Percentiles rank a stretch among this genome's conserved stretches.
Evolutionary conservation across 2,797 vertebrate species (phyloP).

Genomic region (Psittacula echo): DNA sequence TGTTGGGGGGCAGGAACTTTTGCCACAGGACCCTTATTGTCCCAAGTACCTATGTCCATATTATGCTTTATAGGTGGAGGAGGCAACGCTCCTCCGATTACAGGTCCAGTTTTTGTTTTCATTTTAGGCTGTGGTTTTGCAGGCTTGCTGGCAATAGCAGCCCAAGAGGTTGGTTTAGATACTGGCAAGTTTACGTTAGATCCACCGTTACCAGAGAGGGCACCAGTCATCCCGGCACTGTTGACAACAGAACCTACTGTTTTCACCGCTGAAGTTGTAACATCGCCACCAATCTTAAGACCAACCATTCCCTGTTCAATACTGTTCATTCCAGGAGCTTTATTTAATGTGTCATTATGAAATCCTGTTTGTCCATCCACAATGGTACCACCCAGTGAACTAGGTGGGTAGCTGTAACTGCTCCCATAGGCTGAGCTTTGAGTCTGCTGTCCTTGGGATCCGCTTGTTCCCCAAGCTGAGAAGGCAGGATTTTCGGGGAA

Average conservation of each 20-base stretch:
- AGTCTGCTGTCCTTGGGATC: slow-evolving; percentile 94
- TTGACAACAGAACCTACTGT: slow-evolving; percentile 91
- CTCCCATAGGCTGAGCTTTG: slow-evolving; percentile 93
- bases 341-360: slow-evolving; percentile 92
- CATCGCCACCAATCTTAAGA: slow-evolving; percentile 91
- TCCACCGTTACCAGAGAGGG: slow-evolving; percentile 86
- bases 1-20: slow-evolving; percentile 86
- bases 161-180: slow-evolving; percentile 93
- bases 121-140: slow-evolving; percentile 92
- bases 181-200: slow-evolving; percentile 88
- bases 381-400: slow-evolving; percentile 92
- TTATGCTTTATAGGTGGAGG: slow-evolving; percentile 96
- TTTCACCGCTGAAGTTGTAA: slow-evolving; percentile 87
- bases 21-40: slow-evolving; percentile 90
- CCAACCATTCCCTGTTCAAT: slow-evolving; percentile 96
- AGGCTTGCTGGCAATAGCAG: slow-evolving; percentile 94
- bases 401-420: slow-evolving; percentile 95
- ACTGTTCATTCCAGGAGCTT: slow-evolving; percentile 96
- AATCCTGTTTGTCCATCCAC: slow-evolving; percentile 95
- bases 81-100: slow-evolving; percentile 84
- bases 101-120: slow-evolving; percentile 89
- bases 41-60: slow-evolving; percentile 98
- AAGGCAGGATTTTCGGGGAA: slow-evolving; percentile 96
- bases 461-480: slow-evolving; percentile 94
- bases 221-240: slow-evolving; percentile 82